These are phyloP conservation scores for Ictalurus punctatus DNA, from an alignment of 2,113 vertebrate genomes.

Conservation along the genomic window DNA sequence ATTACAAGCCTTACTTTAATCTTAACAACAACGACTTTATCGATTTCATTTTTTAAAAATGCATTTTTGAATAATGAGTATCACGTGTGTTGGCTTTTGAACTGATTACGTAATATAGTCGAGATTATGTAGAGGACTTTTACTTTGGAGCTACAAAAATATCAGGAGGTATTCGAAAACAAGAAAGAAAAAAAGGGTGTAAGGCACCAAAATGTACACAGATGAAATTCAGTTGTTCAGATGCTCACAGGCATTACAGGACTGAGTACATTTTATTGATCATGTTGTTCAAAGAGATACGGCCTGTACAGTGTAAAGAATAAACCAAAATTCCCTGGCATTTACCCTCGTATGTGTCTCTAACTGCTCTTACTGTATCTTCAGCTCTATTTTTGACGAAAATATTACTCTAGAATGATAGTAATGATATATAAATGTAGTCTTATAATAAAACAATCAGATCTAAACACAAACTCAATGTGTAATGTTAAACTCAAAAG, in stretches of 20 bases:
- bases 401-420: not conserved
- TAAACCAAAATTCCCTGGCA: not conserved
- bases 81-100: not conserved
- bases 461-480: not conserved
- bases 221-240: too few species aligned
- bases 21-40: not conserved
- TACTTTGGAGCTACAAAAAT: not conserved
- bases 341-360: not conserved
- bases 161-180: not conserved
- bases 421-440: not conserved
- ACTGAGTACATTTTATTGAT: too few species aligned
- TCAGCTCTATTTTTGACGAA: not conserved
- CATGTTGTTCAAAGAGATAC: not conserved
- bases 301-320: not conserved
- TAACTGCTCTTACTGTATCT: not conserved
- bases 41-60: too few species aligned
- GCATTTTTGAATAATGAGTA: too few species aligned
- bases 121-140: not conserved
- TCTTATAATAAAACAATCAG: not conserved
- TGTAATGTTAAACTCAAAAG: not conserved
- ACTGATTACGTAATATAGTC: not conserved
- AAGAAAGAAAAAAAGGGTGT: not conserved
- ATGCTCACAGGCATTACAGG: too few species aligned
- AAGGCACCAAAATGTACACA: too few species aligned
- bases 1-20: not conserved